These are phyloP conservation scores for Pedionomus torquatus DNA, from an alignment of 2,113 vertebrate species.

Conservation along the genomic window DNA sequence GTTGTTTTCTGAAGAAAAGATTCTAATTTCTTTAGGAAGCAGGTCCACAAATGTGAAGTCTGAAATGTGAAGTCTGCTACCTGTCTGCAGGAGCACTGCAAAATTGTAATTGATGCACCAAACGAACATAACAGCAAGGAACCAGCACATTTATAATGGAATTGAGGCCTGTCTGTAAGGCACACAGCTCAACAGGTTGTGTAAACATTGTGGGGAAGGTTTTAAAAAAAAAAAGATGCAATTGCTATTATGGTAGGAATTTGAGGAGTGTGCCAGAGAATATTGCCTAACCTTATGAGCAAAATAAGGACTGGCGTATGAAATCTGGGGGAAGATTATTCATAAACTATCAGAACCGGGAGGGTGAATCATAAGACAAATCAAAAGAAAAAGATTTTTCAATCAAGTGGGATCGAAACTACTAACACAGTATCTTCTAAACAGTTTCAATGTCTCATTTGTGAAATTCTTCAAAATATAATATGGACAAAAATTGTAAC, in stretches of 20 bases:
- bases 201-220: not conserved
- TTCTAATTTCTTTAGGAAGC: not conserved
- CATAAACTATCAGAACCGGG: not conserved
- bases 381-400: not conserved
- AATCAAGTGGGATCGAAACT: not conserved
- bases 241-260: not conserved
- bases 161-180: not conserved
- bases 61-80: not conserved
- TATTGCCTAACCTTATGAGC: not conserved
- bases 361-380: not conserved
- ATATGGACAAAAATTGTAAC: not conserved
- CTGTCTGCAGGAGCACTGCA: not conserved
- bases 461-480: not conserved
- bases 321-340: not conserved
- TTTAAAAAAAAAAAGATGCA: not conserved
- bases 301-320: not conserved
- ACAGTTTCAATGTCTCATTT: not conserved
- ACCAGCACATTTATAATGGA: not conserved
- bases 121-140: not conserved
- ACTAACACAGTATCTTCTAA: not conserved
- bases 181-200: not conserved
- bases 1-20: not conserved
- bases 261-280: not conserved
- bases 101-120: not conserved
- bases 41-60: not conserved